These are phyloP conservation scores for Conus canariensis DNA, from an alignment of 2,888 invertebrate species.

Conservation along the genomic window DNA sequence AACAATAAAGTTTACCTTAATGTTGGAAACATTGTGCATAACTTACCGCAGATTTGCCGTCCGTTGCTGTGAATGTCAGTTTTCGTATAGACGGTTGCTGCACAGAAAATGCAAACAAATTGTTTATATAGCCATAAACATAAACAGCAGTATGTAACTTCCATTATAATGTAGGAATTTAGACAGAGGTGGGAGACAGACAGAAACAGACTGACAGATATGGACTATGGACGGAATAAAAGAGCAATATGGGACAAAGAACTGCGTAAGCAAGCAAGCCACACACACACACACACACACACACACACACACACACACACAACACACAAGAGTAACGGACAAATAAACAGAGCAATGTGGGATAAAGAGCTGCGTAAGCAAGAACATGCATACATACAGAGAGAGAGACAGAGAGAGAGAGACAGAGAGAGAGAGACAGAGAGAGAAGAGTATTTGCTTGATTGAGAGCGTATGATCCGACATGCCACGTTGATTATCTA, in stretches of 20 bases:
- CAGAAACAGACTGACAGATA: background rate
- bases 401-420: too few relatives aligned
- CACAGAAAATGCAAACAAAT: slow-evolving; percentile 25
- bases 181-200: background rate
- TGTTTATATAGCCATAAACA: background rate
- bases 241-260: background rate
- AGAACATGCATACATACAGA: background rate
- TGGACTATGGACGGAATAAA: background rate
- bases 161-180: too few relatives aligned
- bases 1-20: background rate
- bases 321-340: slow-evolving; percentile 50
- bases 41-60: slow-evolving; percentile 49
- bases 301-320: slow-evolving; percentile 63
- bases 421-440: too few relatives aligned
- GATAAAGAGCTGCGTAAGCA: background rate
- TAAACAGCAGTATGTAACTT: background rate
- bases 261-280: background rate
- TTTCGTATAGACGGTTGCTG: slow-evolving; percentile 58
- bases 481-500: too few relatives aligned
- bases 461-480: too few relatives aligned
- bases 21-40: background rate
- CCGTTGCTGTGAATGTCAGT: slow-evolving; percentile 69
- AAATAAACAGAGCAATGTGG: background rate
- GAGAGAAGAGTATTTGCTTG: too few relatives aligned
- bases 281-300: slow-evolving; percentile 55